Conservation (phyloP, 2,797 vertebrate species). For the Alosa sapidissima region DNA sequence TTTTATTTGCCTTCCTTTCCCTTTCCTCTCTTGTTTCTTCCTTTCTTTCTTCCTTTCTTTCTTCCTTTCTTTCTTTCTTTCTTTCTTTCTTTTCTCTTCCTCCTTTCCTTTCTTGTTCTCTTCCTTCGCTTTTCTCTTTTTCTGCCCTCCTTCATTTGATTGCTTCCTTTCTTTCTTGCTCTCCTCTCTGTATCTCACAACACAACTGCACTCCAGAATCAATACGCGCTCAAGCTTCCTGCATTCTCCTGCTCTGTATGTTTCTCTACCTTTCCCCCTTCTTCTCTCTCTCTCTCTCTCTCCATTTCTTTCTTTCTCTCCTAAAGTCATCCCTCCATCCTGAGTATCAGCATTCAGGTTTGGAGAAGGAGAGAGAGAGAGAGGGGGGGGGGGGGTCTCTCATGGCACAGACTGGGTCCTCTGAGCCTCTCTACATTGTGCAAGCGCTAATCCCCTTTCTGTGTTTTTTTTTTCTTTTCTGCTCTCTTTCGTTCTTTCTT, state of each 20-base stretch:
- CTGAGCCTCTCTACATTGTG: neutral
- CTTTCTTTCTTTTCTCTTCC: neutral
- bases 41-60: neutral
- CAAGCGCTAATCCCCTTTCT: neutral
- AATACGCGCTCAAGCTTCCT: neutral
- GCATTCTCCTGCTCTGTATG: neutral
- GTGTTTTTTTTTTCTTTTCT: neutral
- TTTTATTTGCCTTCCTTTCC: constrained; percentile 7
- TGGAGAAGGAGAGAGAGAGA: neutral
- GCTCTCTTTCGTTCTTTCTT: neutral
- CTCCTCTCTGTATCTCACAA: neutral
- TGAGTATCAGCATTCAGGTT: constrained; percentile 15
- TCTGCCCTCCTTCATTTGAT: neutral
- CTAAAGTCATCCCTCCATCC: constrained; percentile 10
- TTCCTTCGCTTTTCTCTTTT: no score
- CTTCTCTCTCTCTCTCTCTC: neutral
- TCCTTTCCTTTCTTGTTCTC: neutral
- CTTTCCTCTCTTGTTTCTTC: neutral
- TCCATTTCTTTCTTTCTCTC: neutral
- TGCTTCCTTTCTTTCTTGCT: neutral
- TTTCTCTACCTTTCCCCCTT: neutral
- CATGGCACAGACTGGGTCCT: neutral
- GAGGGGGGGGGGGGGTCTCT: neutral
- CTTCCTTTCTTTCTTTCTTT: neutral
- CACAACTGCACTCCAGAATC: neutral